These are phyloP conservation scores for Helicoverpa assulta DNA, from an alignment of 2,888 invertebrate genomes.

Conservation along the genomic window DNA sequence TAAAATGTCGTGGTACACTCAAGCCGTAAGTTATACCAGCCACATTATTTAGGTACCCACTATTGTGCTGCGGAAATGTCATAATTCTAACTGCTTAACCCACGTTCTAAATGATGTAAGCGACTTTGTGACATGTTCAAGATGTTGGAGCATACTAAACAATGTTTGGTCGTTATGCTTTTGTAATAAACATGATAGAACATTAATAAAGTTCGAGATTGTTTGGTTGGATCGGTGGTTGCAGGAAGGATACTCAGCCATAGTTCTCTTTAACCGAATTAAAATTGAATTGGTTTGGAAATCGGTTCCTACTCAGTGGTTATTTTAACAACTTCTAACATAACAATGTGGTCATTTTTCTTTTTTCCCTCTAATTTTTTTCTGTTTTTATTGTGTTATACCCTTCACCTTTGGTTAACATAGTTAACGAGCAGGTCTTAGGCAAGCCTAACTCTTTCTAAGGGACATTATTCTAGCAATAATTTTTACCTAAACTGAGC, in stretches of 20 bases:
- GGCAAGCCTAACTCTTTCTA: constrained; percentile 2
- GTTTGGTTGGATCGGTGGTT: neutral
- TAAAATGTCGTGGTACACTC: constrained; percentile 31
- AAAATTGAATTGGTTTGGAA: no score
- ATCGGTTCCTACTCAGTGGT: no score
- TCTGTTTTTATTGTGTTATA: no score
- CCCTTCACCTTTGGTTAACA: neutral
- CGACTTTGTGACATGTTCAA: neutral
- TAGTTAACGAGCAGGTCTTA: neutral
- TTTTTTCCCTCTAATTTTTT: no score
- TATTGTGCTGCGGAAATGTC: constrained; percentile 46
- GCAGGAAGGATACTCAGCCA: neutral
- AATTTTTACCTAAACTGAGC: constrained; percentile 36
- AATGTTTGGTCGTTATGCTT: neutral
- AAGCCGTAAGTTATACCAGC: constrained; percentile 39
- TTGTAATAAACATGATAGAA: constrained; percentile 1
- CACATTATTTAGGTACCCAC: constrained; percentile 32
- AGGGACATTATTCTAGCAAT: constrained; percentile 28
- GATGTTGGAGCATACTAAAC: neutral
- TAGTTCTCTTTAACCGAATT: no score
- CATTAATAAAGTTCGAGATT: neutral
- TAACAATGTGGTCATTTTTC: no score
- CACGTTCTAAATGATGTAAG: constrained; percentile 33
- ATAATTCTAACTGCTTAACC: constrained; percentile 34
- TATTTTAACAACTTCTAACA: no score